These are phyloP conservation scores for Drosophila testacea DNA, from an alignment of 2,888 invertebrate species.

Conservation along the genomic window DNA sequence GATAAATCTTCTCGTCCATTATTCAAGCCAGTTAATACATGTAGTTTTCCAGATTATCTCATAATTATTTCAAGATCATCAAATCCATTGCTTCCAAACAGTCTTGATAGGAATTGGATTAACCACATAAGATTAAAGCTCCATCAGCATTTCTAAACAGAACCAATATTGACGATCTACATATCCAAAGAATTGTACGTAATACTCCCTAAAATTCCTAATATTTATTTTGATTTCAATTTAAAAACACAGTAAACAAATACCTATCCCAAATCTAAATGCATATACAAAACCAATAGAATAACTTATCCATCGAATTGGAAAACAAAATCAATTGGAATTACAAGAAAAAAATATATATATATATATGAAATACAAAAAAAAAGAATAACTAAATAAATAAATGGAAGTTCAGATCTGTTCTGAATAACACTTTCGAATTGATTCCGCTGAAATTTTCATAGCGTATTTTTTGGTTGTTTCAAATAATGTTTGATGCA, in stretches of 20 bases:
- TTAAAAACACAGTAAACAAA: slow-evolving; percentile 37
- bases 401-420: not conserved
- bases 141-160: slow-evolving; percentile 47
- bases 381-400: slow-evolving; percentile 12
- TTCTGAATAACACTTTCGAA: not conserved
- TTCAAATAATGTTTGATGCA: not conserved
- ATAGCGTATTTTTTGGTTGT: slow-evolving; percentile 1
- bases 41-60: slow-evolving; percentile 44
- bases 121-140: slow-evolving; percentile 33
- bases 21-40: slow-evolving; percentile 38
- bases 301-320: slow-evolving; percentile 75
- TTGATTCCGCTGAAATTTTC: not conserved
- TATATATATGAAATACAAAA: slow-evolving; percentile 17
- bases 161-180: slow-evolving; percentile 58
- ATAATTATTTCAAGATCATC: slow-evolving; percentile 20
- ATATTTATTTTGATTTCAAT: slow-evolving; percentile 41
- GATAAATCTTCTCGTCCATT: slow-evolving; percentile 44
- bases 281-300: slow-evolving; percentile 83
- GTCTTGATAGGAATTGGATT: slow-evolving; percentile 50
- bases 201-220: slow-evolving; percentile 43
- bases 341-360: slow-evolving; percentile 52
- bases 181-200: slow-evolving; percentile 59
- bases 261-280: slow-evolving; percentile 53
- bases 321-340: slow-evolving; percentile 61
- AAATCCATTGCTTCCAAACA: slow-evolving; percentile 49